These are phyloP conservation scores for Bembecia ichneumoniformis DNA, from an alignment of 2,888 invertebrate genomes.

Conservation along the genomic window DNA sequence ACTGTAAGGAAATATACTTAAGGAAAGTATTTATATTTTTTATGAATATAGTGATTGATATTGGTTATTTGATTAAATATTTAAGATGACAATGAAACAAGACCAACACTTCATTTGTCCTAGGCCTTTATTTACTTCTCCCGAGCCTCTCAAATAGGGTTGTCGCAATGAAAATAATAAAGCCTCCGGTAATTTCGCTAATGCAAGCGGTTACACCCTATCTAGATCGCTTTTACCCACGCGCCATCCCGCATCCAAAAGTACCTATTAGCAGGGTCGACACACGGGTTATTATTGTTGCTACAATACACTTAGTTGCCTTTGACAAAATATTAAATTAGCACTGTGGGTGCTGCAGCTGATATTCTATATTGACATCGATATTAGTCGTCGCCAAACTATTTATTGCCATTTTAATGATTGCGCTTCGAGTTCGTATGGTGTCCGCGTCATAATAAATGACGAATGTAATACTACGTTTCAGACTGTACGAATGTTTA, in stretches of 20 bases:
- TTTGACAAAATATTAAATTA: conserved; percentile 56
- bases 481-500: too few relatives aligned
- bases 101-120: not conserved
- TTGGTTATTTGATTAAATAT: too few relatives aligned
- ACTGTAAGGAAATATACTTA: too few relatives aligned
- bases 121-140: conserved; percentile 28
- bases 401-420: too few relatives aligned
- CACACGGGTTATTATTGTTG: conserved; percentile 44
- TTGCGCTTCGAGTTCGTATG: too few relatives aligned
- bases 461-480: too few relatives aligned
- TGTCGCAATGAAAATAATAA: conserved; percentile 69
- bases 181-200: conserved; percentile 69
- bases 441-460: too few relatives aligned
- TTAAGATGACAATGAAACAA: too few relatives aligned
- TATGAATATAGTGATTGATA: too few relatives aligned
- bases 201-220: conserved; percentile 69
- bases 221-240: conserved; percentile 61
- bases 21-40: too few relatives aligned
- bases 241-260: conserved; percentile 34
- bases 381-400: too few relatives aligned
- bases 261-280: conserved; percentile 63
- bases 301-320: conserved; percentile 36
- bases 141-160: conserved; percentile 35
- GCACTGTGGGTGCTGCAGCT: conserved; percentile 14
- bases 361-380: not conserved